These are phyloP conservation scores for Nephrotoma guestfalica DNA, from an alignment of 2,888 invertebrate species.

Conservation along the genomic window DNA sequence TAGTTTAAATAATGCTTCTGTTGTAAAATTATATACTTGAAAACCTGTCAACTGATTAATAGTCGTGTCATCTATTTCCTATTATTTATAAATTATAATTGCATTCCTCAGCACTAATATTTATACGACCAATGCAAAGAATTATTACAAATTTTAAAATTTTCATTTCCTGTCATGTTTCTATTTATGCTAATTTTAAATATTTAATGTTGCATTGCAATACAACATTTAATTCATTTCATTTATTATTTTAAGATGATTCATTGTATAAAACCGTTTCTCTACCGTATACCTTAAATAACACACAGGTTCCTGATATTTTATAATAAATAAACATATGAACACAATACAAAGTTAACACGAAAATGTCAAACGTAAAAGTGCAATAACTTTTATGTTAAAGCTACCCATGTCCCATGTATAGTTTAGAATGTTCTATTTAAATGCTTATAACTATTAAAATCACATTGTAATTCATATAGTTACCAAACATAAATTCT, in stretches of 20 bases:
- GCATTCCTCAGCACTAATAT: neutral
- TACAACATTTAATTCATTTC: neutral
- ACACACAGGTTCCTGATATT: neutral
- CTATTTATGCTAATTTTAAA: neutral
- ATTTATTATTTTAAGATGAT: neutral
- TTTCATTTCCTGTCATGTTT: neutral
- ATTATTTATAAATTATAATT: neutral
- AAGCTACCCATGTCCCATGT: neutral
- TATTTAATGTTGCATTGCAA: neutral
- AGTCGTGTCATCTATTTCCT: neutral
- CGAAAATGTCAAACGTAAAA: neutral
- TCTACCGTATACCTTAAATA: neutral
- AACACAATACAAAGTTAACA: neutral
- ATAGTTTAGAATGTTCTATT: neutral
- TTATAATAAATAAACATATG: neutral
- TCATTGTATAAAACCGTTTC: neutral
- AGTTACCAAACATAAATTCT: neutral
- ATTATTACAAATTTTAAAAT: neutral
- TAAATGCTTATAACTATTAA: neutral
- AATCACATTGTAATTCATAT: neutral
- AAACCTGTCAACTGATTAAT: neutral
- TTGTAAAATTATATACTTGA: neutral
- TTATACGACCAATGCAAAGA: neutral
- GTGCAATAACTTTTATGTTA: neutral
- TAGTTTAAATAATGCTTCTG: too few species aligned